Base-by-base conservation (phyloP, 2,888 invertebrate species). In the Amiota minor region DNA sequence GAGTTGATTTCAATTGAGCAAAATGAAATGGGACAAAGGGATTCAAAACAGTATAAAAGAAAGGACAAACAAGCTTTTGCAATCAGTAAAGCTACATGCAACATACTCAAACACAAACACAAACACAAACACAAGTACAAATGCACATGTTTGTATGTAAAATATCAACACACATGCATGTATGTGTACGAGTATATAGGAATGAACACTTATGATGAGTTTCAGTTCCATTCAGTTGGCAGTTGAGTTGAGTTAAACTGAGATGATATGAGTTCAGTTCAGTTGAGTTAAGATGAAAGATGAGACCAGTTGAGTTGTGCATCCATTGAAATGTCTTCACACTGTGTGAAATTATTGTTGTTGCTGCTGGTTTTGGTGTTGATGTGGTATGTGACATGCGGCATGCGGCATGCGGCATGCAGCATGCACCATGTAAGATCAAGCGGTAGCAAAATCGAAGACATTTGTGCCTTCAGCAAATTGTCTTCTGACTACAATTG, bases 61-160 rank as follows among this genome's bases (percentile, higher is more conserved):
- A 65, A 62, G 65, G 18, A 49, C 65, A 65, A 65, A 65, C 47
- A 65, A 65, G 65, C 20, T 65, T 65, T 46, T 47, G 49, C 65
- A 65, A 65, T 65, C 65, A 65, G 49, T 65, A 16, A 35, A 35
- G 35, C 2, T 35, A 35, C 35, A 23, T 23, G 23, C 23, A 23
- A 23, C 23, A 35, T 35, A 35, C 6, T 6, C 6, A 35, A 62
- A 35, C 59, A 59, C 18, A 53, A 9, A 35, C 23, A 62, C 61
- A 62, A 11, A 62, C 61, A 62, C 23, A 23, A 1, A 23, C 23
- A 23, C 23, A 6, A 6, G 35, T 35, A 35, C 35, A 35, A 35
- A 35, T 35, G 6, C 35, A 35, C 1, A 3, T 23, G 3, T n/a
- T n/a, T n/a, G n/a, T n/a, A n/a, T n/a, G n/a, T n/a, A n/a, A n/a